These are phyloP conservation scores for Drosophila mettleri DNA, from an alignment of 2,888 invertebrate genomes.

Conservation along the genomic window DNA sequence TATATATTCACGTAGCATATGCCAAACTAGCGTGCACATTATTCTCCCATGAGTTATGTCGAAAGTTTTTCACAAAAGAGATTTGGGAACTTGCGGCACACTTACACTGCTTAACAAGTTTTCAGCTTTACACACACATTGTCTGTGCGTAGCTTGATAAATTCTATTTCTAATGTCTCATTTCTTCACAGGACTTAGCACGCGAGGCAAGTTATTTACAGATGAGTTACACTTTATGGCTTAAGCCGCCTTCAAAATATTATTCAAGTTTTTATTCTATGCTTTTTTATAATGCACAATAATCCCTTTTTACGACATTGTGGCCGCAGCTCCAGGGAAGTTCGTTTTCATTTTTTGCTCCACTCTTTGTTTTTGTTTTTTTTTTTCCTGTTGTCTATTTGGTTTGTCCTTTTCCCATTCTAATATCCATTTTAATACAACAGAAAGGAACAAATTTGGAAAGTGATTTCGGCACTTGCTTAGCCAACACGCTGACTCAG, in stretches of 20 bases:
- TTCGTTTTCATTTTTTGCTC: slow-evolving; percentile 13
- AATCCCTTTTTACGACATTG: slow-evolving; percentile 69
- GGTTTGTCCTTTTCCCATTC: slow-evolving; percentile 30
- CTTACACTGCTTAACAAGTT: slow-evolving; percentile 50
- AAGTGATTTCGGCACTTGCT: slow-evolving; percentile 62
- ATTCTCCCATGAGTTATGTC: slow-evolving; percentile 59
- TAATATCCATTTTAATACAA: slow-evolving; percentile 59
- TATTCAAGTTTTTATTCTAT: slow-evolving; percentile 30
- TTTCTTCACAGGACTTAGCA: slow-evolving; percentile 53
- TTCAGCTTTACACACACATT: slow-evolving; percentile 14
- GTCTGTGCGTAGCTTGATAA: slow-evolving; percentile 15
- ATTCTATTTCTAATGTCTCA: slow-evolving; percentile 29
- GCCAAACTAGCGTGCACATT: slow-evolving; percentile 42
- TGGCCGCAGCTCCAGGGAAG: slow-evolving; percentile 41
- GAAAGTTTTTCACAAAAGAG: slow-evolving; percentile 60
- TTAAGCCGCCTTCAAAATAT: slow-evolving; percentile 63
- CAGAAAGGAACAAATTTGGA: slow-evolving; percentile 60
- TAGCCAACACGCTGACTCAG: slow-evolving; percentile 39
- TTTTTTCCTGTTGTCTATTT: slow-evolving; percentile 18
- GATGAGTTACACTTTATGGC: slow-evolving; percentile 66
- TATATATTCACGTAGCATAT: slow-evolving; percentile 40
- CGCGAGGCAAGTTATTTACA: slow-evolving; percentile 61
- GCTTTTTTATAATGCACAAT: slow-evolving; percentile 56
- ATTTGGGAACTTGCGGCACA: slow-evolving; percentile 37
- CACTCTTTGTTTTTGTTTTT: slow-evolving; percentile 4